These are phyloP conservation scores for Episyrphus balteatus DNA, from an alignment of 1,140 invertebrate species.

Conservation along the genomic window DNA sequence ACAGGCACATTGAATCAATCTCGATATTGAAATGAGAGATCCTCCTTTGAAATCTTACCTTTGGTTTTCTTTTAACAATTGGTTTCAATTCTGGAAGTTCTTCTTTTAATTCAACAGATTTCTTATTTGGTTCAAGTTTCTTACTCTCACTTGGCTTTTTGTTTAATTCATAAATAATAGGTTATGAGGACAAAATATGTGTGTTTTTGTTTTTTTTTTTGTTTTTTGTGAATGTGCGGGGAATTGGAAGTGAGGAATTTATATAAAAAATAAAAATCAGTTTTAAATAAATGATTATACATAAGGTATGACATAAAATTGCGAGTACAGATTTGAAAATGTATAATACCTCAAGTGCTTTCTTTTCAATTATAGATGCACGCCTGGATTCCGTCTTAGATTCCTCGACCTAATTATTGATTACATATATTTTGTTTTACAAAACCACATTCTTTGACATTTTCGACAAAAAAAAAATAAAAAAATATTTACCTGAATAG, in stretches of 20 bases:
- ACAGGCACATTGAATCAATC: not conserved
- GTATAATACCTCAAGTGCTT: constrained; percentile 41
- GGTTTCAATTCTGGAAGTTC: constrained; percentile 31
- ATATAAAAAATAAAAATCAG: not conserved
- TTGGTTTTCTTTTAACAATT: constrained; percentile 15
- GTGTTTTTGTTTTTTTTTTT: not conserved
- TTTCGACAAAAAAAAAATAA: too few species aligned
- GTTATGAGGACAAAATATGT: not conserved
- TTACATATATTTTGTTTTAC: constrained; percentile 1
- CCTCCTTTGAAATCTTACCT: constrained; percentile 10
- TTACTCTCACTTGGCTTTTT: constrained; percentile 18
- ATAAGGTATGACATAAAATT: not conserved
- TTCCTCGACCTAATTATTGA: constrained; percentile 38
- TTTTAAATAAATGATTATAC: not conserved
- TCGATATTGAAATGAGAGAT: not conserved
- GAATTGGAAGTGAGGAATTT: not conserved
- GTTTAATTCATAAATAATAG: not conserved
- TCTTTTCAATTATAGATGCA: constrained; percentile 50
- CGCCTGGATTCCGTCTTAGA: constrained; percentile 47
- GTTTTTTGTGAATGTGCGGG: not conserved
- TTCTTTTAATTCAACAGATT: constrained; percentile 24
- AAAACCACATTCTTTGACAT: not conserved
- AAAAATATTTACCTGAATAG: constrained; percentile 20
- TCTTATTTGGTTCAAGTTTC: constrained; percentile 20
- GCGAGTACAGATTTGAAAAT: not conserved